Base-by-base conservation (phyloP, 2,797 vertebrate species). In the Botia almorhae region DNA sequence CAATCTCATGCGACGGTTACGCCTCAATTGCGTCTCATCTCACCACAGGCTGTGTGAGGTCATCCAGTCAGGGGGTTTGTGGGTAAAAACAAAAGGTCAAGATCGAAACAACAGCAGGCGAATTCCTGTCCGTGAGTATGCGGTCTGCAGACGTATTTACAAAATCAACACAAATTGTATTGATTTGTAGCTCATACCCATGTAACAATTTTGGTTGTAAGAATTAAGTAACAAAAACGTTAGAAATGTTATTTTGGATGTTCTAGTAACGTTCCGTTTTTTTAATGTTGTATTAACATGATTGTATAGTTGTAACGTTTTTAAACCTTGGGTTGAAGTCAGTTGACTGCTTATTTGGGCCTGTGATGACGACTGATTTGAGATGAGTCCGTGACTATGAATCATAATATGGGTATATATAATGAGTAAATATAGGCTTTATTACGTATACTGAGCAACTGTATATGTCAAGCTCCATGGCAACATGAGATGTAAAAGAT, bases 81-180 rank as follows among this genome's bases (percentile, higher is more conserved):
- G n/a, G 14, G 55, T 26, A 23, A 64, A 65, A 53, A 74, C 33
- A 69, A 78, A 83, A 76, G 74, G 48, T 19, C 33, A 14, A 70
- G 16, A 87, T 76, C 69, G 76, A 78, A 79, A 83, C 69, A 85
- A 76, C 81, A 85, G 69, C 43, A 76, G 74, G 58, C 73, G 63
- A 76, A 72, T 68, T 75, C 29, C 77, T 82, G 61, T 76, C 48
- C 76, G 80, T 75, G 75, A 76, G 68, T 63, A 76, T 69, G 23
- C 33, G n/a, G 50, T 58, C 81, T 68, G 64, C 64, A 46, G 82
- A 74, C 60, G 64, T 72, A 80, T 76, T 75, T 36, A 51, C 63
- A 61, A 61, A 72, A 84, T 76, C 23, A 23, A 72, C 76, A 74
- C 50, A 69, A 73, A 83, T 81, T 74, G 17, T 84, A 87, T 87